These are phyloP conservation scores for Galeruca laticollis DNA, from an alignment of 2,888 invertebrate species.

Conservation along the genomic window DNA sequence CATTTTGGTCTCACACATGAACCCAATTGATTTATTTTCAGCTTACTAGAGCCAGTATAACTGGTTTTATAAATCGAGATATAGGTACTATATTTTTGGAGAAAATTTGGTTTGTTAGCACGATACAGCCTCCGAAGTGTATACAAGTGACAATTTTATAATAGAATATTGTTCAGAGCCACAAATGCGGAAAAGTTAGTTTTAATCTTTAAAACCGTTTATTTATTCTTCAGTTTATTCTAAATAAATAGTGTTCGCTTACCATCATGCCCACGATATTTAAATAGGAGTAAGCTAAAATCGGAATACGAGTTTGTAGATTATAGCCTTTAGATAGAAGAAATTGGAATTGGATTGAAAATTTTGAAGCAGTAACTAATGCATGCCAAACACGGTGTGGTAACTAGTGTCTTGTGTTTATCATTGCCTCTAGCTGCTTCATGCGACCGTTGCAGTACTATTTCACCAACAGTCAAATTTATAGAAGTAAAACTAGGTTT, in stretches of 20 bases:
- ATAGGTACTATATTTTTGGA: no score
- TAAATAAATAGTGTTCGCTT: not conserved
- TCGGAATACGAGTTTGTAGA: conserved; percentile 25
- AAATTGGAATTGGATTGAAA: conserved; percentile 27
- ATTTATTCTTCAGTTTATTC: no score
- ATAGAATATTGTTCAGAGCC: no score
- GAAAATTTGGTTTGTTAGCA: no score
- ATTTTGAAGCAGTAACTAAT: conserved; percentile 24
- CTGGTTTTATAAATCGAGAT: no score
- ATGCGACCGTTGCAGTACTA: conserved; percentile 1
- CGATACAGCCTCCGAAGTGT: no score
- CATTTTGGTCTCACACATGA: no score
- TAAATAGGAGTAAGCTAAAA: conserved; percentile 18
- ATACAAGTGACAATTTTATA: no score
- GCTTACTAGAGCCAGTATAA: no score
- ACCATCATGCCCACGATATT: not conserved
- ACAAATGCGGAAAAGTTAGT: no score
- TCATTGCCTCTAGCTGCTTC: conserved; percentile 17
- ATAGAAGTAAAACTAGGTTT: not conserved
- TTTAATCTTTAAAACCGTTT: no score
- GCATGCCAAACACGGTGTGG: conserved; percentile 19
- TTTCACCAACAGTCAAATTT: conserved; percentile 14
- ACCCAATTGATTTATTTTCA: no score
- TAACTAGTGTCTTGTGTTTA: conserved; percentile 22
- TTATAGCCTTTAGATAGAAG: conserved; percentile 25